Percentiles rank a stretch among this genome's conserved stretches.
phyloP scores from a whole-genome alignment of 37 sponge, comb jelly and placozoan species.

The Chondrosia reniformis region DNA sequence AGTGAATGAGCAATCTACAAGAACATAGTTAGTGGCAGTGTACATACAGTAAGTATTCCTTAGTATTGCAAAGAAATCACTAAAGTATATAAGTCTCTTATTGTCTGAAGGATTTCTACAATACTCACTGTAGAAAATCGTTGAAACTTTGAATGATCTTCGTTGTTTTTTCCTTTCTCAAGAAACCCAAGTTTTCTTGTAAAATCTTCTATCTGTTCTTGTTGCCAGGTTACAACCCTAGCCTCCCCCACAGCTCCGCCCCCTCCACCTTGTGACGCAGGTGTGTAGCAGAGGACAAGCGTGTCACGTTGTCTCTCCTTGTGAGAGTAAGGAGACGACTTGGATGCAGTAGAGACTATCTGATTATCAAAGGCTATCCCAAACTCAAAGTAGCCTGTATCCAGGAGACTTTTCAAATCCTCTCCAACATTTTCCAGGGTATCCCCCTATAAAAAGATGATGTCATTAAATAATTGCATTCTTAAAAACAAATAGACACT shows the following conservation, averaged over 20 bases:
- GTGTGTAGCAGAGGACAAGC: slow-evolving; percentile 30
- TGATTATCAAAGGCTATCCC: slow-evolving; percentile 2
- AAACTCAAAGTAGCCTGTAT: slow-evolving; percentile 64
- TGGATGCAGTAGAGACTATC: background rate
- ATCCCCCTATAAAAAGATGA: slow-evolving; percentile 45
- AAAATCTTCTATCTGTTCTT: slow-evolving; percentile 79
- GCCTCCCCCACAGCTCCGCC: background rate
- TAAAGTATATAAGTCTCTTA: too few relatives aligned
- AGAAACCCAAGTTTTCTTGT: slow-evolving; percentile 85
- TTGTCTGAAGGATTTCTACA: background rate
- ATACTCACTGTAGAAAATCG: slow-evolving; percentile 41
- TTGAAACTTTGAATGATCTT: slow-evolving; percentile 52
- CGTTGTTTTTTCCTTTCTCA: slow-evolving; percentile 61
- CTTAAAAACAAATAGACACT: background rate
- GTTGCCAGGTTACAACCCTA: slow-evolving; percentile 31
- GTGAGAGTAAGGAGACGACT: background rate
- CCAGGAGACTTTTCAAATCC: slow-evolving; percentile 60
- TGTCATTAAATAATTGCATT: background rate
- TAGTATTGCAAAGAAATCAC: background rate
- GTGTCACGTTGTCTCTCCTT: background rate
- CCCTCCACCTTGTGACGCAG: background rate
- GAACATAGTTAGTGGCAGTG: background rate
- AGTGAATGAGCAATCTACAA: slow-evolving; percentile 55
- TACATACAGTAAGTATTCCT: background rate
- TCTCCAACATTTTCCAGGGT: slow-evolving; percentile 69